These are phyloP conservation scores for Aramus guarauna DNA, from an alignment of 2,113 vertebrate genomes.

Conservation along the genomic window DNA sequence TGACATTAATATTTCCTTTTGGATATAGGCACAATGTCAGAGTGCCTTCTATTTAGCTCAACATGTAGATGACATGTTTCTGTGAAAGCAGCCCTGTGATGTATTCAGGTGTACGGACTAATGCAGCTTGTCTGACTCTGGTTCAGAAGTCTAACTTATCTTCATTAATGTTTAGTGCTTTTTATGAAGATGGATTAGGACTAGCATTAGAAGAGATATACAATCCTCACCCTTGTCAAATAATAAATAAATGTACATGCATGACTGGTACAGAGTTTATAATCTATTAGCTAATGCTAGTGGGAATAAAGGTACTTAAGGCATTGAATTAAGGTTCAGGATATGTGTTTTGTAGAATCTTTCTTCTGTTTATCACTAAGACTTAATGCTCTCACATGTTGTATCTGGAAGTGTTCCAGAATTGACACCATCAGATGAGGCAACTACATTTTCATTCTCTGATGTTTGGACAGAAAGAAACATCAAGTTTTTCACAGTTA, in stretches of 20 bases:
- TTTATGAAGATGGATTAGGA: neutral
- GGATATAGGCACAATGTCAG: neutral
- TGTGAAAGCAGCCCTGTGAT: neutral
- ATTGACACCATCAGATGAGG: neutral
- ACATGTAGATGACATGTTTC: neutral
- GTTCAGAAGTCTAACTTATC: neutral
- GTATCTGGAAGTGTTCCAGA: neutral
- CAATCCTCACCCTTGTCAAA: neutral
- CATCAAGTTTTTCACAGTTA: neutral
- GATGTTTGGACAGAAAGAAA: neutral
- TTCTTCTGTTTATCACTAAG: neutral
- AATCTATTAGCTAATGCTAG: neutral
- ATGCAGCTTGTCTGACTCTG: neutral
- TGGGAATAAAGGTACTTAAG: neutral
- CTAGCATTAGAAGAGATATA: neutral
- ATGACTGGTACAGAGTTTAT: neutral
- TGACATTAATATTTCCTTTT: neutral
- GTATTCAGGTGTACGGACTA: neutral
- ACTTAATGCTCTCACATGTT: neutral
- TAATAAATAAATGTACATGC: neutral
- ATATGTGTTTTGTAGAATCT: neutral
- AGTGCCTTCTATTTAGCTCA: neutral
- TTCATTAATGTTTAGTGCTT: neutral
- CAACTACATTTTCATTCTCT: neutral
- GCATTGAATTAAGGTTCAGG: neutral